A percentile compares a stretch with the other conserved stretches of the same genome.
These are phyloP conservation scores for Motacilla tschutschensis DNA, from an alignment of 2,113 vertebrate species.

Conservation along the genomic window DNA sequence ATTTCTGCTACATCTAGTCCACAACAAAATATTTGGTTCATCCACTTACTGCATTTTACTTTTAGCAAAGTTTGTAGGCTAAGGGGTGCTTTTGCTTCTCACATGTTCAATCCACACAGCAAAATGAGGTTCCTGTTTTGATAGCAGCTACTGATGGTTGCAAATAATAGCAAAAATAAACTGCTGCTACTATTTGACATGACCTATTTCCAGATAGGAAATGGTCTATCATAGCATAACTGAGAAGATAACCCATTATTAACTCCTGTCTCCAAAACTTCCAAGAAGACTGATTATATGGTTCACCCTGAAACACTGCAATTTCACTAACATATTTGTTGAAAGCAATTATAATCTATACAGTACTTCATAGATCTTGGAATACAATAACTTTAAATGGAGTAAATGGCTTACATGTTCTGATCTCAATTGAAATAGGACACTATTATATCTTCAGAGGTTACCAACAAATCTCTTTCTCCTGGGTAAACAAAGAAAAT, in stretches of 20 bases:
- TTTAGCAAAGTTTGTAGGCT: not conserved
- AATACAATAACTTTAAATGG: slow-evolving; percentile 24
- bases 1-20: not conserved
- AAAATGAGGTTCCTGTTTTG: slow-evolving; percentile 37
- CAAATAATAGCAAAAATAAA: slow-evolving; percentile 57
- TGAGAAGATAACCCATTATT: slow-evolving; percentile 62
- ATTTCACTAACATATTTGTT: slow-evolving; percentile 59
- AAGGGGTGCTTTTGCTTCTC: not conserved
- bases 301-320: slow-evolving; percentile 56
- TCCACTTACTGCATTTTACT: not conserved
- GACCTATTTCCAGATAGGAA: slow-evolving; percentile 64
- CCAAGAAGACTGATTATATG: slow-evolving; percentile 64
- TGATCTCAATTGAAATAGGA: slow-evolving; percentile 33
- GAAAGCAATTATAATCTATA: slow-evolving; percentile 51
- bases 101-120: not conserved
- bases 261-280: slow-evolving; percentile 58
- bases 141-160: slow-evolving; percentile 21
- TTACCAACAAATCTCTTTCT: slow-evolving; percentile 40
- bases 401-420: slow-evolving; percentile 13
- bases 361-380: slow-evolving; percentile 30
- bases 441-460: slow-evolving; percentile 39
- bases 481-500: slow-evolving; percentile 38
- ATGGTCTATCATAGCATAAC: slow-evolving; percentile 47
- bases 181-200: slow-evolving; percentile 45
- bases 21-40: not conserved